Conservation (phyloP, 2,797 vertebrate species). For the Pangasius macronema region DNA sequence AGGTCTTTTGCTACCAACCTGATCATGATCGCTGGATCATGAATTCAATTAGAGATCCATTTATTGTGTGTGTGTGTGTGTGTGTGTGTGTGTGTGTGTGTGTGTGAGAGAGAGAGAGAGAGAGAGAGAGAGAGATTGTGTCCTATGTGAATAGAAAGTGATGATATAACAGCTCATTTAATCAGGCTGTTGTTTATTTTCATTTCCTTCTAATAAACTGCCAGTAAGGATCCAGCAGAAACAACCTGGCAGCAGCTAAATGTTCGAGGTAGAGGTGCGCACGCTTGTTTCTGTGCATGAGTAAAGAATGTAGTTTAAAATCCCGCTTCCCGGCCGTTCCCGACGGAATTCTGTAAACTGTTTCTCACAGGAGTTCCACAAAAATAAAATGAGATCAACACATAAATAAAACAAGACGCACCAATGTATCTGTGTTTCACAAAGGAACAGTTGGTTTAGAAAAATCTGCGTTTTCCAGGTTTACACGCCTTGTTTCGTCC, state of each 20-base stretch:
- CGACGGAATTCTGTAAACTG: not conserved
- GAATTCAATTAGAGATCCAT: not conserved
- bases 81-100: not conserved
- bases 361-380: not conserved
- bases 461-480: not conserved
- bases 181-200: not conserved
- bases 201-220: slow-evolving; percentile 1
- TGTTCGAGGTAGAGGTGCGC: not conserved
- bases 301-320: not conserved
- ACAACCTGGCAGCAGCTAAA: not conserved
- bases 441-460: not conserved
- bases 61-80: not conserved
- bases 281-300: not conserved
- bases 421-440: not conserved
- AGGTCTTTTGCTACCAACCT: not conserved
- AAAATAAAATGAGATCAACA: not conserved
- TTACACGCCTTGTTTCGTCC: not conserved
- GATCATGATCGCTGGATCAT: not conserved
- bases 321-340: not conserved
- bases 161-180: slow-evolving; percentile 5
- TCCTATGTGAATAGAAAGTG: not conserved
- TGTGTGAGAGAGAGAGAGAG: not conserved
- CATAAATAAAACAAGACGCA: not conserved
- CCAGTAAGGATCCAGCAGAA: not conserved
- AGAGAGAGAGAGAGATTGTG: not conserved